phyloP scores from a whole-genome alignment of 2,113 vertebrate genomes.

The Pygoscelis antarcticus region DNA sequence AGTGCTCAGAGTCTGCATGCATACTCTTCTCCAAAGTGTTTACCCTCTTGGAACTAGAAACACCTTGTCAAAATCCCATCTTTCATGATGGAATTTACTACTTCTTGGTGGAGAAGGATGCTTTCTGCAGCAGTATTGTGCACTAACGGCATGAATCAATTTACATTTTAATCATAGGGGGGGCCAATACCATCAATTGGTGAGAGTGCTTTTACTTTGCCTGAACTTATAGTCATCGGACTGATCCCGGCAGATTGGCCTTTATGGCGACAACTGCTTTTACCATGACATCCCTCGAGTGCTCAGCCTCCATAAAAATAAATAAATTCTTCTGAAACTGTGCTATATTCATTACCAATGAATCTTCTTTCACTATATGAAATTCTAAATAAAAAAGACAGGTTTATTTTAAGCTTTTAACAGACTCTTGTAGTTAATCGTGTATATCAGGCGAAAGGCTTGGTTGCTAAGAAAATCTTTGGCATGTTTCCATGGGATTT shows the following conservation, averaged over 20 bases:
- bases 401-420: conserved; percentile 77
- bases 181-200: neutral
- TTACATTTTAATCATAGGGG: conserved; percentile 6
- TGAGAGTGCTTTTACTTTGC: conserved; percentile 48
- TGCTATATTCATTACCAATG: conserved; percentile 69
- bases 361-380: conserved; percentile 67
- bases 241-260: conserved; percentile 7
- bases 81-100: neutral
- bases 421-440: conserved; percentile 72
- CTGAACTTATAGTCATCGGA: conserved; percentile 23
- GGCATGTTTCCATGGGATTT: conserved; percentile 70
- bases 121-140: neutral
- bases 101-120: neutral
- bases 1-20: neutral
- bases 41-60: neutral
- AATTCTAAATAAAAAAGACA: conserved; percentile 74
- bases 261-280: conserved; percentile 8
- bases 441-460: conserved; percentile 58
- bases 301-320: conserved; percentile 61
- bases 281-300: conserved; percentile 23
- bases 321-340: conserved; percentile 62
- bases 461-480: conserved; percentile 81
- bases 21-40: neutral
- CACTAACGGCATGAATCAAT: neutral
- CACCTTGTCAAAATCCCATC: neutral